Base-by-base conservation (phyloP, 2,113 vertebrate species). In the Nycticorax nycticorax region DNA sequence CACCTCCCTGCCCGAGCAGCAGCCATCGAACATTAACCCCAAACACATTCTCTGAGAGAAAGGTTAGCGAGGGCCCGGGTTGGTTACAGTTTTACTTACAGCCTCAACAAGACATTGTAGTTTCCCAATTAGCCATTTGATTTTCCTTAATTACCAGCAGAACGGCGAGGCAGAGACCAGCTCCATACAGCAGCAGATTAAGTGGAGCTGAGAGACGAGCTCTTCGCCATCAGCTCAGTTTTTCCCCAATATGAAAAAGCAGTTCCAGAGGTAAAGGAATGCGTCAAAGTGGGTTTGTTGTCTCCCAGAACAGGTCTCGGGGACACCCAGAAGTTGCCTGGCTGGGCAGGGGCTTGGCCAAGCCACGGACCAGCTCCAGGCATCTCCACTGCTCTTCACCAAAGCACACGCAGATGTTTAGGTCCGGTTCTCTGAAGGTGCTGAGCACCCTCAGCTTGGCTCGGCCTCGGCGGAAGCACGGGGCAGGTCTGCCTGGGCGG, bases 111-210 rank as follows among this genome's bases (percentile, higher is more conserved):
- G 85, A 43, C 62, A 24, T 23, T 87, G 47, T 13, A 33, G 53
- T 55, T 92, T 79, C 75, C 95, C 76, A 85, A 93, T 96, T 64
- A 95, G 86, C 67, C 75, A 18, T 47, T 63, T 75, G 47, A 22
- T 82, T 79, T 67, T 75, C 48, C 57, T 83, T 83, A 88, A 92
- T 92, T 86, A 85, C 37, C 55, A 74, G 60, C 47, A 75, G 75
- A 89, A 78, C 0, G 72, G 80, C 2, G 0, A 78, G 27, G 68
- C 71, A 67, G 69, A 56, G 59, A 77, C 16, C 66, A 55, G 69
- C 50, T 73, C 85, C 20, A 4, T 9, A 19, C 72, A 76, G 57
- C 1, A 12, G 26, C 55, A 15, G 28, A 22, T 10, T 66, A 0
- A 4, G 24, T 6, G 9, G 78, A 67, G 71, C 81, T 3, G 9